Evolutionary conservation across 2,888 invertebrate genomes (phyloP).

Genomic region (Thymelicus sylvestris): DNA sequence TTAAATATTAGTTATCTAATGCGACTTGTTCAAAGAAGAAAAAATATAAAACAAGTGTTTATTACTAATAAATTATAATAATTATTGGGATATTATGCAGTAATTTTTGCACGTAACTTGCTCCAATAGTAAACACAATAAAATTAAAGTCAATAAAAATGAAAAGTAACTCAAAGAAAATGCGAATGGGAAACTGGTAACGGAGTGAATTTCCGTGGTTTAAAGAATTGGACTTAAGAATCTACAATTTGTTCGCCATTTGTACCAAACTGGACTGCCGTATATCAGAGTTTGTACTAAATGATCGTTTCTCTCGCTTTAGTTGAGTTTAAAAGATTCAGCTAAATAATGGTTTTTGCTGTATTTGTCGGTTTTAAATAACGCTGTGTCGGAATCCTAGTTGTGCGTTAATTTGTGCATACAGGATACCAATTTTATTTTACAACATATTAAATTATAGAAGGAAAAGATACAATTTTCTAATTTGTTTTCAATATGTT

Average conservation of each 20-base stretch:
- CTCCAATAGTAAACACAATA: not conserved
- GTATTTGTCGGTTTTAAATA: not conserved
- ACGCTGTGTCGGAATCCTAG: not conserved
- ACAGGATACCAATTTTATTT: no score
- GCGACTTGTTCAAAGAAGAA: no score
- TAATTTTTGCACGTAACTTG: no score
- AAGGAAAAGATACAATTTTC: no score
- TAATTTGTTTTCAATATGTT: no score
- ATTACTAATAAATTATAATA: no score
- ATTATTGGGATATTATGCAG: no score
- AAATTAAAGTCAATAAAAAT: not conserved
- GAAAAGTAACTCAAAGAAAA: not conserved
- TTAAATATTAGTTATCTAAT: no score
- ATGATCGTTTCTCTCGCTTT: constrained; percentile 22
- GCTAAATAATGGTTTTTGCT: not conserved
- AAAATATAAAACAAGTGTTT: no score
- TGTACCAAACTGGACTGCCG: constrained; percentile 15
- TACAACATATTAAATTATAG: no score
- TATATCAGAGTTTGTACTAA: constrained; percentile 22
- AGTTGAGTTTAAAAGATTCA: constrained; percentile 10
- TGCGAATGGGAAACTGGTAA: not conserved
- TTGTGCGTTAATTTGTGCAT: no score
- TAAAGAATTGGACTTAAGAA: constrained; percentile 13
- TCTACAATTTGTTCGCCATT: constrained; percentile 22
- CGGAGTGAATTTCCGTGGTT: not conserved